Base-by-base conservation (phyloP, 1,140 invertebrate genomes). In the Pinna nobilis region DNA sequence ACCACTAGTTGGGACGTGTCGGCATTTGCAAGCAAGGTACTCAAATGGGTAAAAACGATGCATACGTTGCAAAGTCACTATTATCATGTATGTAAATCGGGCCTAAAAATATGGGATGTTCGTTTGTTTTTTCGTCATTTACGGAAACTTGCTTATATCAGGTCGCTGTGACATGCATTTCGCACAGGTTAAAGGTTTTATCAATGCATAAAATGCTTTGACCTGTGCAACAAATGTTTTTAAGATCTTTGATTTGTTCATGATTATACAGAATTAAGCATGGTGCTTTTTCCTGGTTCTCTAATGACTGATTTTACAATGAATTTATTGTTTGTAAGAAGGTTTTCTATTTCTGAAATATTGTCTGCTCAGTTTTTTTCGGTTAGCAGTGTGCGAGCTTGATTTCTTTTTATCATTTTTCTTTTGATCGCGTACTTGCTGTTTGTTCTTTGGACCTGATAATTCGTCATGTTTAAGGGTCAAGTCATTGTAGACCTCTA, bases 51-150 rank as follows among this genome's bases (percentile, higher is more conserved):
- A 39, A 63, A 69, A 64, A 74, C 9, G 39, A 11, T 9, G 39
- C 39, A n/a, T 44, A 44, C n/a, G 39, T 57, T 7, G 57, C 65
- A 51, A 55, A 77, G 28, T 77, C 66, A 59, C 66, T 77, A n/a
- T 72, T 77, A 53, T 77, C 70, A 37, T 77, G 69, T 49, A 68
- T 55, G 28, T 35, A 69, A 13, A 64, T 49, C 0, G 75, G 69
- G 15, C 70, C 61, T 1, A 67, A 2, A 41, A 70, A 70, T 7
- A 70, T 61, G 9, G 68, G 55, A 18, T 33, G 41, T 32, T 60
- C 68, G 9, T 11, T 41, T 23, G 68, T 70, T 9, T 57, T 23
- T 35, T 44, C 28, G 39, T 59, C 32, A 7, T 28, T 28, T 28
- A 60, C 44, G 11, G 30, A 32, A 13, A 18, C 35, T 18, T 65